Evolutionary conservation across 2,888 invertebrate genomes (phyloP), one percentile per base, ranked within the genome.

Genomic region (Isotomurus palustris): DNA sequence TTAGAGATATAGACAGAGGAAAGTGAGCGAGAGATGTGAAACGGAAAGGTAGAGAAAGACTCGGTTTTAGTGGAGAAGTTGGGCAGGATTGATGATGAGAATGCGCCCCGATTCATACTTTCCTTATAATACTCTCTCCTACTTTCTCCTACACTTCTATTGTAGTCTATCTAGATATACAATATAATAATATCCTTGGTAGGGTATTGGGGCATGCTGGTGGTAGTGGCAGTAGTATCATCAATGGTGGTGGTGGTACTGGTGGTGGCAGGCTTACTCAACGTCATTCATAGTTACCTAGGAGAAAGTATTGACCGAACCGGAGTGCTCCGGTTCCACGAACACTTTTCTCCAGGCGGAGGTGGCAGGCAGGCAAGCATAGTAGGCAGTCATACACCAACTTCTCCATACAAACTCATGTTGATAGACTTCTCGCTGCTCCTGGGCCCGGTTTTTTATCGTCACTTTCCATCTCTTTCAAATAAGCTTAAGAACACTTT

Each of bases 201-300:
- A n/a, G n/a, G n/a, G n/a, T n/a, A n/a, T n/a, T n/a, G n/a, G n/a
- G n/a, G n/a, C n/a, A n/a, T n/a, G n/a, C n/a, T n/a, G n/a, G n/a
- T n/a, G n/a, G n/a, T n/a, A n/a, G n/a, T n/a, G n/a, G n/a, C n/a
- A n/a, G n/a, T n/a, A n/a, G n/a, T n/a, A n/a, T n/a, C n/a, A n/a
- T n/a, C n/a, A n/a, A n/a, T n/a, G n/a, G n/a, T n/a, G n/a, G n/a
- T n/a, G n/a, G n/a, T n/a, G 14, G 50, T n/a, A n/a, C n/a, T n/a
- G n/a, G n/a, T n/a, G n/a, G n/a, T n/a, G n/a, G n/a, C n/a, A 51
- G 60, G 47, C 61, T 61, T 62, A 53, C 66, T 57, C 64, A 67
- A 67, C 67, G 67, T 67, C 67, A 67, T 67, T 67, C 67, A 67
- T 62, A 62, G 67, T 67, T 64, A 56, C 64, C 62, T 64, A 61